Conservation (phyloP, 2,888 invertebrate species). For the Tolmerus cingulatus region DNA sequence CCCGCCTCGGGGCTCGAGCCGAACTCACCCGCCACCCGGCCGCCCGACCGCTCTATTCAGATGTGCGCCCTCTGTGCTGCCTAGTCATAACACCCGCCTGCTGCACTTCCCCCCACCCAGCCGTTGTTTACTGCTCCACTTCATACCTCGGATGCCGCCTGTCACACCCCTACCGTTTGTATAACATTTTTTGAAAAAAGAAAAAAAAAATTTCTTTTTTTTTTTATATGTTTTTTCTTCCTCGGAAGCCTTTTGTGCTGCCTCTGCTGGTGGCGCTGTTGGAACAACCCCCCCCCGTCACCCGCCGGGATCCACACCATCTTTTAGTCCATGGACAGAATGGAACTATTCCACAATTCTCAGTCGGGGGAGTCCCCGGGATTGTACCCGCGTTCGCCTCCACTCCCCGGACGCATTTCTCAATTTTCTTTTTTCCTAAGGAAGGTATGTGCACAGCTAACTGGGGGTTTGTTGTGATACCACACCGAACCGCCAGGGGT, state of each 20-base stretch:
- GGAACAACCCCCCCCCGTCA: not conserved
- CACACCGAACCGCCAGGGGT: not conserved
- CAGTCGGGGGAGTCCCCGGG: not conserved
- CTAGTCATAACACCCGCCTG: not conserved
- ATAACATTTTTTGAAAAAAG: not conserved
- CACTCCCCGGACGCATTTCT: constrained; percentile 2
- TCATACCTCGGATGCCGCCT: not conserved
- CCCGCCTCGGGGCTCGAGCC: not conserved
- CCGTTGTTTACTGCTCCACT: not conserved
- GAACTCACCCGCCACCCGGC: not conserved
- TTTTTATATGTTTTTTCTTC: not conserved
- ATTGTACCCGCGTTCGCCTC: not conserved
- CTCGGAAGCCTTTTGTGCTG: not conserved
- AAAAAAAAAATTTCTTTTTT: not conserved
- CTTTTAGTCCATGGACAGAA: not conserved
- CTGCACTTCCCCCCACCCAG: not conserved
- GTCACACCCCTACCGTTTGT: not conserved
- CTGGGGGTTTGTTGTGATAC: not conserved
- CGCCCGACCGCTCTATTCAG: not conserved
- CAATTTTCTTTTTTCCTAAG: constrained; percentile 16
- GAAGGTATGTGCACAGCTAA: constrained; percentile 5
- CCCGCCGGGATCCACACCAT: not conserved
- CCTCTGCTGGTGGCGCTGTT: not conserved
- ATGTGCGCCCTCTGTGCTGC: not conserved
- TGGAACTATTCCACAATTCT: not conserved